Evolutionary conservation across 2,797 vertebrate species (phyloP).

Genomic region (Acanthopagrus latus): DNA sequence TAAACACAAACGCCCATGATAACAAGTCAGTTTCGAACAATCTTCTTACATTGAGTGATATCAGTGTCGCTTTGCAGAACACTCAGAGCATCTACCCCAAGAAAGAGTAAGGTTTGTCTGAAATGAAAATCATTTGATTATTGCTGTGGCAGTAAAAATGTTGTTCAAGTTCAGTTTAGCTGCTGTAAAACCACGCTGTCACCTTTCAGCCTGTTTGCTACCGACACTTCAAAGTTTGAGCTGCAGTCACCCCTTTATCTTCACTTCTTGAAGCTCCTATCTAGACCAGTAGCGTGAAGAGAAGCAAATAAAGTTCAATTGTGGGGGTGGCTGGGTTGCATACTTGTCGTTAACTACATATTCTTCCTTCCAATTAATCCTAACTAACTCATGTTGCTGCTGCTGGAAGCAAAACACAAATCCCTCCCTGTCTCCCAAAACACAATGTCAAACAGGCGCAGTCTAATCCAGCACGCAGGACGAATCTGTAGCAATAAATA

Average conservation of each 20-base stretch:
- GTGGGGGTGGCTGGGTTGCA: too few relatives aligned
- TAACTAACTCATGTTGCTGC: slow-evolving; percentile 3
- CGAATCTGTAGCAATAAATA: not conserved
- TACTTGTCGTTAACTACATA: not conserved
- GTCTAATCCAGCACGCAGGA: not conserved
- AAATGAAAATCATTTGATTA: not conserved
- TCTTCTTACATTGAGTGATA: not conserved
- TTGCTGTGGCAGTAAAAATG: not conserved
- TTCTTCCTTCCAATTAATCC: not conserved
- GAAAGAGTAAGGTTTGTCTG: not conserved
- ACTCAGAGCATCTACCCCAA: not conserved
- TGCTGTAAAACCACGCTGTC: not conserved
- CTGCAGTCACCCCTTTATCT: too few relatives aligned
- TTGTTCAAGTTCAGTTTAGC: not conserved
- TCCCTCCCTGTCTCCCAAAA: not conserved
- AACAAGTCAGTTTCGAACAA: not conserved
- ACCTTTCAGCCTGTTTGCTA: not conserved
- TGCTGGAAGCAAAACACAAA: slow-evolving; percentile 1
- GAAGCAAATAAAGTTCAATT: too few relatives aligned
- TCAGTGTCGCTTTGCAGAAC: not conserved
- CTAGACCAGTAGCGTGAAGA: too few relatives aligned
- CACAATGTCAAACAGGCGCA: not conserved
- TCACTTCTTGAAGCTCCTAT: too few relatives aligned
- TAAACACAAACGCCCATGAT: not conserved
- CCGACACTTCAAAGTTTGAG: too few relatives aligned